Evolutionary conservation across 2,797 vertebrate species (phyloP), one percentile per base, ranked within the genome.

Genomic region (Forpus xanthops): DNA sequence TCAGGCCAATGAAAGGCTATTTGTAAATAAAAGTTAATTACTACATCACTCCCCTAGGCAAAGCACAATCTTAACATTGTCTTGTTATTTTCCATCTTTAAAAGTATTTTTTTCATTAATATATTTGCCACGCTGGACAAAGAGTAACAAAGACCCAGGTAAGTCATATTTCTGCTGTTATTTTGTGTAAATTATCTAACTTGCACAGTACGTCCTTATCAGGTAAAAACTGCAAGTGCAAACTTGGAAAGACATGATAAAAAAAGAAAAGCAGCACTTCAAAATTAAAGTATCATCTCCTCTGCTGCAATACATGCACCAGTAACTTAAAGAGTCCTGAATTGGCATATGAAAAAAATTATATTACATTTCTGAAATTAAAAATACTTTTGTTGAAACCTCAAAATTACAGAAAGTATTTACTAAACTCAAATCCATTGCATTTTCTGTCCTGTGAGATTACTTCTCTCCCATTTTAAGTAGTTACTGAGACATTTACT

Each of bases 201-300:
- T 94, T 85, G 87, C n/a, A 94, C 31, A 96, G 11, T 87, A 95
- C 90, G 25, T 89, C 81, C 27, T 2, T 28, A 89, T 44, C 68
- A 93, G 74, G 33, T 76, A 85, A 94, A 96, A 93, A 60, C 14
- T 64, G 67, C 66, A 91, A 93, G 42, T 88, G 79, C 93, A 85
- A 87, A 90, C 44, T 53, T 58, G 25, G 75, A 89, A 95, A 83
- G 25, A 79, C 3, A 4, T 1, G 0, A 86, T 35, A 5, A 17
- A 65, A 70, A 39, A 60, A 60, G 62, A 72, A 92, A 70, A 76
- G 77, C 76, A 94, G 94, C 90, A 93, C 30, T 58, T 92, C 53
- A 93, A 78, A 95, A 86, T 71, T 75, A 85, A 85, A 89, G 13
- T 77, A 81, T 55, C 31, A 81, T 55, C n/a, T 94, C 37, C 74